Percentiles rank a stretch among this genome's conserved stretches.
These are phyloP conservation scores for Okamejei kenojei DNA, from an alignment of 2,797 vertebrate genomes.

Conservation along the genomic window DNA sequence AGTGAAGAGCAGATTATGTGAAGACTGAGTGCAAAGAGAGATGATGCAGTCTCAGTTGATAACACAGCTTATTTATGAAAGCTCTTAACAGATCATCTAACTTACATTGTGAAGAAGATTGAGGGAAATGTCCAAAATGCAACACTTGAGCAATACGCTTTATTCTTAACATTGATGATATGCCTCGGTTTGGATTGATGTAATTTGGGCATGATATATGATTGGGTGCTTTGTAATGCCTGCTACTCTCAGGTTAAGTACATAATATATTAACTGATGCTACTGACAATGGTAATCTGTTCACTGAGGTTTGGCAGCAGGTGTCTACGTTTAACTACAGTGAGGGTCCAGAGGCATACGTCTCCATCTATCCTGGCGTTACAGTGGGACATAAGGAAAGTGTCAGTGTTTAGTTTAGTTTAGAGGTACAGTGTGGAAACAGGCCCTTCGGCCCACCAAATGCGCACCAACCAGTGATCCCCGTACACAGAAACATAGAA, in stretches of 20 bases:
- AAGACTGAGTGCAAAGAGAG: too few species aligned
- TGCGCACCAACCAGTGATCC: too few species aligned
- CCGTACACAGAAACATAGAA: too few species aligned
- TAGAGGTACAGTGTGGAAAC: too few species aligned
- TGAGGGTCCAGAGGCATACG: neutral
- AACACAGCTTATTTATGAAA: neutral
- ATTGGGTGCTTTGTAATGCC: neutral
- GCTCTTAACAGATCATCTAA: neutral
- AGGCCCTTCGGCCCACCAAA: too few species aligned
- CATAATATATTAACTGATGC: neutral
- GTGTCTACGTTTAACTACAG: neutral
- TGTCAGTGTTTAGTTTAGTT: too few species aligned
- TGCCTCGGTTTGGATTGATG: neutral
- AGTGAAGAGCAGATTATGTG: neutral
- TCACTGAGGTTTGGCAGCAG: neutral
- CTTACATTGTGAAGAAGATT: neutral
- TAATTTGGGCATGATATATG: neutral
- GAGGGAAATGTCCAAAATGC: neutral
- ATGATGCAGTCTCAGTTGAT: neutral
- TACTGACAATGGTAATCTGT: neutral
- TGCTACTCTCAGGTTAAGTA: neutral
- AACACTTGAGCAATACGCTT: neutral
- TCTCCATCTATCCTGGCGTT: neutral
- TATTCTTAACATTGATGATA: neutral
- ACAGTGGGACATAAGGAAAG: neutral